Base-by-base conservation (phyloP, 1,140 invertebrate genomes). In the Eurosta solidaginis region DNA sequence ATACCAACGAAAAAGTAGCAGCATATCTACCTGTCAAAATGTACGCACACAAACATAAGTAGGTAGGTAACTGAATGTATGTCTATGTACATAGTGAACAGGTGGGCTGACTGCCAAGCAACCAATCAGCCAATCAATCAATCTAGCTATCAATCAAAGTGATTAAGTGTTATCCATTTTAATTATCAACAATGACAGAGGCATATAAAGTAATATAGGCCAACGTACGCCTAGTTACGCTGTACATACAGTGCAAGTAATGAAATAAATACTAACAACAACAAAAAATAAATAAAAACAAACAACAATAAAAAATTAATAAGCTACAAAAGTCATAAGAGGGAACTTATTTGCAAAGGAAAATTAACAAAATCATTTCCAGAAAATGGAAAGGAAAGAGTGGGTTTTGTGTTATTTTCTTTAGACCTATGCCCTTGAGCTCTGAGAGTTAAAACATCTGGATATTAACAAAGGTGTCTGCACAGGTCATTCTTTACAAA, bases 161-260 rank as follows among this genome's bases (percentile, higher is more conserved):
- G 59, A 68, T 68, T 68, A 68, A 68, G 59, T 68, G 59, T 22
- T 68, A 33, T 68, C 59, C 59, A 68, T 68, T 68, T 68, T 68
- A 68, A 68, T 68, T 68, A 68, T 40, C 59, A 68, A 14, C 59
- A 68, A 68, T 33, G 59, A 68, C 59, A 68, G 40, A 68, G 20
- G 14, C 36, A 68, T 68, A 68, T 33, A 42, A 40, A n/a, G 33
- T 22, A 40, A 33, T 5, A 68, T 22, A 68, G 22, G 22, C 7
- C n/a, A 36, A 36, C 29, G n/a, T n/a, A n/a, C n/a, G n/a, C n/a
- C n/a, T n/a, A 68, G 17, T 14, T 12, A 68, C 33, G 27, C 17
- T 20, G 17, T n/a, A 68, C 36, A 40, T 3, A 36, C 20, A 68
- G 17, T 29, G 40, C 1, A 0, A 20, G 20, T 3, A 68, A 68